phyloP scores from a whole-genome alignment of 2,113 vertebrate species.

The Tetrax tetrax region DNA sequence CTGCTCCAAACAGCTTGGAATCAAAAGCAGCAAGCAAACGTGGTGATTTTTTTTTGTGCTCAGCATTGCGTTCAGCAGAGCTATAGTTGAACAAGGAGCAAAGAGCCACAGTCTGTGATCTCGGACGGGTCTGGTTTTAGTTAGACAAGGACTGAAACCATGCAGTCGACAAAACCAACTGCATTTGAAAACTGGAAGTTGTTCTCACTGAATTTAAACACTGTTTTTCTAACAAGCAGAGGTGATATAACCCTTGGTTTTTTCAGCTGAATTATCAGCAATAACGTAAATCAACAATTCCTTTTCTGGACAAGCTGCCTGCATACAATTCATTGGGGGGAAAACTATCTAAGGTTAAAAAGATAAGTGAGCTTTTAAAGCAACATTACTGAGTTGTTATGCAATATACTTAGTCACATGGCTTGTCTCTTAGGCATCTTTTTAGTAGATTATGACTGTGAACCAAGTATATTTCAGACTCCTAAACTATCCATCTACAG shows the following conservation, averaged over 20 bases:
- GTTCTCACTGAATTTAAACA: not conserved
- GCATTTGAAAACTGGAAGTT: not conserved
- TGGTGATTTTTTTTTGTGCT: no score
- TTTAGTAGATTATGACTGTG: not conserved
- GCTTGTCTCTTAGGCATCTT: not conserved
- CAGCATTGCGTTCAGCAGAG: not conserved
- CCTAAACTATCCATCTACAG: not conserved
- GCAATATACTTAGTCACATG: not conserved
- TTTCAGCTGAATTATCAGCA: not conserved
- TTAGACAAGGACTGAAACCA: not conserved
- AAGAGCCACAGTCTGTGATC: not conserved
- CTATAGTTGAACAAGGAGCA: not conserved
- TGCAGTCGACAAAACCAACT: not conserved
- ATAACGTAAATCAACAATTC: not conserved
- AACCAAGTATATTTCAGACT: not conserved
- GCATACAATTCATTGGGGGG: rapidly evolving
- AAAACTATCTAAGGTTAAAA: not conserved
- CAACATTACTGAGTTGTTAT: not conserved
- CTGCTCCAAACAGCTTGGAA: not conserved
- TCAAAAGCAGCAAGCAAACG: not conserved
- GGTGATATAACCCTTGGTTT: rapidly evolving
- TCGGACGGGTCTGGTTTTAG: not conserved
- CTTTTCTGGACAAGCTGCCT: not conserved
- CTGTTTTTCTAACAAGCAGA: not conserved
- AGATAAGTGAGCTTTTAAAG: not conserved